phyloP scores from a whole-genome alignment of 2,888 invertebrate species.

The Dicroscelio sp. region DNA sequence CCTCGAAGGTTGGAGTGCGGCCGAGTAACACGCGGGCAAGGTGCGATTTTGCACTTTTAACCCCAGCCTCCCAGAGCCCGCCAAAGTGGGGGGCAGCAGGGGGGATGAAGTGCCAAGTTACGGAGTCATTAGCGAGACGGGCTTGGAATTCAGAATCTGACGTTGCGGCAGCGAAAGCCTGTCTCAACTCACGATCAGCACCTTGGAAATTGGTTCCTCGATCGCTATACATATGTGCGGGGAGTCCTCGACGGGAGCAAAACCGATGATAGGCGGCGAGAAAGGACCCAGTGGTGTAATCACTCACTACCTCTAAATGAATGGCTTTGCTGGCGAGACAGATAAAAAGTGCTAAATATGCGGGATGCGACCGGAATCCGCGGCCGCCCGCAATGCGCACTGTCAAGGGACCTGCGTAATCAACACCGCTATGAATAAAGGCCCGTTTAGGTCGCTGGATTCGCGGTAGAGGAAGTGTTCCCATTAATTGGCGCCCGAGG shows the following conservation, averaged over 20 bases:
- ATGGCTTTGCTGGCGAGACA: slow-evolving; percentile 35
- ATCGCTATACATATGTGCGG: slow-evolving; percentile 19
- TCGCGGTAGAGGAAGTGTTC: background rate
- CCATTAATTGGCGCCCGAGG: background rate
- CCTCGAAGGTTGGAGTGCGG: slow-evolving; percentile 8
- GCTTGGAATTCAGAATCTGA: background rate
- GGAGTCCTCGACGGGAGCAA: background rate
- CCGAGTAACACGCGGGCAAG: too few species aligned
- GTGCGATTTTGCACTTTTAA: too few species aligned
- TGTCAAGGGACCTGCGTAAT: background rate
- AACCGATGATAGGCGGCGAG: slow-evolving; percentile 52
- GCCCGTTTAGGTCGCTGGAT: background rate
- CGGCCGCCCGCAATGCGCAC: background rate
- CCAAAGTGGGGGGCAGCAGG: too few species aligned
- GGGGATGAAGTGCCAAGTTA: too few species aligned
- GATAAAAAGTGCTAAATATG: slow-evolving; percentile 65
- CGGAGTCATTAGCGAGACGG: too few species aligned
- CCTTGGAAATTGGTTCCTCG: slow-evolving; percentile 13
- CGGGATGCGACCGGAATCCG: slow-evolving; percentile 32
- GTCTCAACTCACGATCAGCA: background rate
- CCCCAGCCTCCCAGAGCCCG: too few species aligned
- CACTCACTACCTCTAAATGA: slow-evolving; percentile 52
- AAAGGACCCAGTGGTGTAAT: slow-evolving; percentile 42
- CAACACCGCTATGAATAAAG: background rate
- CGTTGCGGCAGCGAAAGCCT: background rate